Percentiles rank a stretch among this genome's conserved stretches.
These are phyloP conservation scores for Achlya flavicornis DNA, from an alignment of 2,888 invertebrate genomes.

Conservation along the genomic window DNA sequence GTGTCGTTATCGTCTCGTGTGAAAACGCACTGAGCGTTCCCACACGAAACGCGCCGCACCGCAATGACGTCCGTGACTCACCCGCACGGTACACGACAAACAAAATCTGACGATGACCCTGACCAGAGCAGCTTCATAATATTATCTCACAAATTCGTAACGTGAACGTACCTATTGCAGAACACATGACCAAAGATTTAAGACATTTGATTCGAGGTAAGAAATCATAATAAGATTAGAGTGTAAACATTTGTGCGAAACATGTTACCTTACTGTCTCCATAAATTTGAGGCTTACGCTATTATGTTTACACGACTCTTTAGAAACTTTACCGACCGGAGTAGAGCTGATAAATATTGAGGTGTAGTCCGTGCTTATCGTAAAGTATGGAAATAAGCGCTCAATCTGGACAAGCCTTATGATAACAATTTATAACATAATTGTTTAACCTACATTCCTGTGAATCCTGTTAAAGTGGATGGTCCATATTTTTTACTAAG, in stretches of 20 bases:
- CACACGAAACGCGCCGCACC: too few species aligned
- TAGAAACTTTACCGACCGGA: conserved; percentile 1
- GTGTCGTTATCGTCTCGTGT: too few species aligned
- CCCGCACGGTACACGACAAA: too few species aligned
- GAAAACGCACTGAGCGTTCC: too few species aligned
- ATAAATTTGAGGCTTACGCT: neutral
- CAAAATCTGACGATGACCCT: neutral
- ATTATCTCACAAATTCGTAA: neutral
- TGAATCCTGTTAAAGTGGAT: conserved; percentile 16
- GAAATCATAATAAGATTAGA: too few species aligned
- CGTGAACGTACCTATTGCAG: neutral
- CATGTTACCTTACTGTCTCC: neutral
- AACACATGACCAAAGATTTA: neutral
- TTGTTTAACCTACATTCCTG: conserved; percentile 57
- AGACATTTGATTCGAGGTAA: neutral
- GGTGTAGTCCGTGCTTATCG: conserved; percentile 15
- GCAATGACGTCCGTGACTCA: too few species aligned
- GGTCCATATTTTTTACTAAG: neutral
- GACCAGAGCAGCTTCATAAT: neutral
- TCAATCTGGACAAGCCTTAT: conserved; percentile 45
- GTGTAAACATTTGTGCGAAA: neutral
- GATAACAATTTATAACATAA: conserved; percentile 65
- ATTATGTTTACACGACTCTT: neutral
- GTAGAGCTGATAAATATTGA: conserved; percentile 10
- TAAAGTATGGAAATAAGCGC: conserved; percentile 36